Evolutionary conservation across 2,888 invertebrate species (phyloP).

Genomic region (Drosophila mulleri): DNA sequence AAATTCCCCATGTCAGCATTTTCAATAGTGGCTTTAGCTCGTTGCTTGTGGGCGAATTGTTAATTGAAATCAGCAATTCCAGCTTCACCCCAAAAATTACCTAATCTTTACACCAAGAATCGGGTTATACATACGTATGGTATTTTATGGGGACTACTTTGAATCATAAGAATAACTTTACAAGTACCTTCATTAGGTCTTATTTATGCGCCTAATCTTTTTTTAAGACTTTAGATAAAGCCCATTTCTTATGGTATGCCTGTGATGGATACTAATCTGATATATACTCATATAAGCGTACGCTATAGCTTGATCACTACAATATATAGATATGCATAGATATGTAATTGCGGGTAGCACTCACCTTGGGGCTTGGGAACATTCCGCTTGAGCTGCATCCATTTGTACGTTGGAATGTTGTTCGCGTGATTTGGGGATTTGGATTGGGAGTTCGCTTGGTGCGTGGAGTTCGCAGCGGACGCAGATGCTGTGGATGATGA

Average conservation of each 20-base stretch:
- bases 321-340: background rate
- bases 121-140: too few species aligned
- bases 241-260: too few species aligned
- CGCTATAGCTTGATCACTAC: background rate
- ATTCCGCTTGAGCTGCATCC: slow-evolving; percentile 99
- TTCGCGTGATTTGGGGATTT: slow-evolving; percentile 83
- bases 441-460: slow-evolving; percentile 69
- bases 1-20: background rate
- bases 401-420: slow-evolving; percentile 95
- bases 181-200: too few species aligned
- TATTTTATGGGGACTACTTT: too few species aligned
- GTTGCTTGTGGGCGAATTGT: background rate
- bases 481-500: slow-evolving; percentile 74
- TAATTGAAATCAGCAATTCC: too few species aligned
- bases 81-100: too few species aligned
- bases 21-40: background rate
- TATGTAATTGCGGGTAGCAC: slow-evolving; percentile 71
- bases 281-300: too few species aligned
- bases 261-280: too few species aligned
- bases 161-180: too few species aligned
- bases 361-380: slow-evolving; percentile 96
- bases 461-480: slow-evolving; percentile 58
- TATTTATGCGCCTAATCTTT: too few species aligned
- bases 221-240: too few species aligned
- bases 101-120: too few species aligned